Evolutionary conservation across 2,797 vertebrate genomes (phyloP).

Genomic region (Eidolon dupreanum): DNA sequence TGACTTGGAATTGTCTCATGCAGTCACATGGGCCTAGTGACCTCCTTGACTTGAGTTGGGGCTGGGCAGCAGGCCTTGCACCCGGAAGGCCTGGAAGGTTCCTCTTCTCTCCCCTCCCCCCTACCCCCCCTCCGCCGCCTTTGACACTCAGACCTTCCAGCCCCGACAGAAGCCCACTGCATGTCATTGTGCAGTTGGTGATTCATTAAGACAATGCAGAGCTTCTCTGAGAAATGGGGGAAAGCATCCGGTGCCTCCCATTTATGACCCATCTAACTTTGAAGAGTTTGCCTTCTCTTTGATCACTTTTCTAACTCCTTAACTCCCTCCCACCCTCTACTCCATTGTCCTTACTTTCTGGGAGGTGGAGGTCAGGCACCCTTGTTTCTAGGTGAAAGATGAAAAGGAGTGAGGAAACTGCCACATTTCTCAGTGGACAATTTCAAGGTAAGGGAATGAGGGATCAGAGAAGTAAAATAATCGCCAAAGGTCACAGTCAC

Average conservation of each 20-base stretch:
- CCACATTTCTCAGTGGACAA: not conserved
- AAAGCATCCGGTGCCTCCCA: not conserved
- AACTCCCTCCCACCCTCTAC: not conserved
- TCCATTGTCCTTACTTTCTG: not conserved
- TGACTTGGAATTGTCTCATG: not conserved
- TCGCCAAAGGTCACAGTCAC: not conserved
- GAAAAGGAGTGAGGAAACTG: not conserved
- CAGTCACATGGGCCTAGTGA: not conserved
- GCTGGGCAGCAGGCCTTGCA: not conserved
- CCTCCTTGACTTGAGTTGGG: not conserved
- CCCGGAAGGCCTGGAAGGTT: not conserved
- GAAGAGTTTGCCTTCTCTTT: not conserved
- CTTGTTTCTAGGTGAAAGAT: not conserved
- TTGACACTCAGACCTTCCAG: not conserved
- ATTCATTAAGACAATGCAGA: not conserved
- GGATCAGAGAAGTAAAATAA: not conserved
- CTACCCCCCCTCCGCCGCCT: not conserved
- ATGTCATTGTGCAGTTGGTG: not conserved
- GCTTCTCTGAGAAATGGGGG: not conserved
- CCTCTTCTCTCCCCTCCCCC: not conserved
- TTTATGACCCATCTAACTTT: slow-evolving; percentile 1
- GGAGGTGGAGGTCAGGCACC: not conserved
- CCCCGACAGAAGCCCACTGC: slow-evolving; percentile 6
- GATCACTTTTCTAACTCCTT: not conserved
- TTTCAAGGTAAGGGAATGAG: not conserved